A percentile compares a stretch with the other conserved stretches of the same genome.
phyloP scores from a whole-genome alignment of 2,113 vertebrate species.

The Cyphomyrus plagiostoma region DNA sequence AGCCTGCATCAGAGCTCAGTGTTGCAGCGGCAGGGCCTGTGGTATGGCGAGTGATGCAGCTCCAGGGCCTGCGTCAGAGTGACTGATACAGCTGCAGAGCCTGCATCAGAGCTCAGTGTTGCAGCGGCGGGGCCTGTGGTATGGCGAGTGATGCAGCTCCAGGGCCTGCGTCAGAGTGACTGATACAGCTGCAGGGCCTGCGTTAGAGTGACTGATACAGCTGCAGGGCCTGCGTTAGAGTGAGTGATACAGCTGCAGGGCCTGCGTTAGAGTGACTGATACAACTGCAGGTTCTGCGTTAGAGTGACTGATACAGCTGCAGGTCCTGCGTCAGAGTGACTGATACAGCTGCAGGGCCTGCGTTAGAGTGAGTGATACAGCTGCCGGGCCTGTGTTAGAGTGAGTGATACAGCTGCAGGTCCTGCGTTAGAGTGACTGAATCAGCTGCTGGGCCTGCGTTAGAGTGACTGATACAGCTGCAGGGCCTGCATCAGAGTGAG shows the following conservation, averaged over 20 bases:
- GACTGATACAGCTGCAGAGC: not conserved
- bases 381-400: not conserved
- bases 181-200: not conserved
- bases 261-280: not conserved
- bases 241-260: slow-evolving; percentile 12
- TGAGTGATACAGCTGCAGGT: too few species aligned
- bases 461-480: not conserved
- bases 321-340: not conserved
- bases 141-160: slow-evolving; percentile 17
- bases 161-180: not conserved
- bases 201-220: slow-evolving; percentile 15
- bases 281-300: too few species aligned
- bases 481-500: slow-evolving; percentile 1
- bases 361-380: not conserved
- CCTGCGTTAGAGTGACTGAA: too few species aligned
- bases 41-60: slow-evolving; percentile 17
- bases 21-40: slow-evolving; percentile 13
- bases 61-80: not conserved
- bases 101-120: slow-evolving; percentile 16
- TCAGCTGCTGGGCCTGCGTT: too few species aligned
- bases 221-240: not conserved
- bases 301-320: slow-evolving; percentile 18
- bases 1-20: not conserved
- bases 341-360: slow-evolving; percentile 9
- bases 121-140: not conserved